Evolutionary conservation across 2,888 invertebrate genomes (phyloP), one percentile per base, ranked within the genome.

Genomic region (Gisinianus flammeolus): DNA sequence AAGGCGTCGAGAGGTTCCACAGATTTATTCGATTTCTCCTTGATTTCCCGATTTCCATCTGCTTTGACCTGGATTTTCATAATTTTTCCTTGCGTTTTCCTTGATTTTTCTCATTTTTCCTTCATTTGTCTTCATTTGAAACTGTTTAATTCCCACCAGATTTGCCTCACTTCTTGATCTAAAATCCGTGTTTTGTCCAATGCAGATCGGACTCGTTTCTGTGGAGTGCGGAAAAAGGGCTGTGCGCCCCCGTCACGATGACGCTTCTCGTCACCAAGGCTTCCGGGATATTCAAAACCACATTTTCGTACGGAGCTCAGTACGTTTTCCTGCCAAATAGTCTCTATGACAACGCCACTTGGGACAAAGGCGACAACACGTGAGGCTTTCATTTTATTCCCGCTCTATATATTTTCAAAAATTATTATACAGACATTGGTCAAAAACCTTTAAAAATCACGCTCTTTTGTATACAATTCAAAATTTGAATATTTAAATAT

Each of bases 321-420:
- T 35, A 44, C 33, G 31, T 72, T 31, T 72, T 72, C 24, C n/a
- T 19, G 2, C 19, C 22, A 12, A 72, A 22, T 72, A 28, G 44
- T n/a, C 31, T 58, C 30, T 72, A 72, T 22, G 24, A 72, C 33
- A 33, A 28, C n/a, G 31, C n/a, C 4, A 19, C 12, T 5, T 72
- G 72, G 72, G 72, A 72, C 28, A 72, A 72, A 5, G 72, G 72
- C 0, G 72, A 72, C 24, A 72, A 67, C n/a, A 67, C 67, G 44
- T 44, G 19, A 44, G 44, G 12, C 12, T 35, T 35, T 35, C 35
- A 35, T 12, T n/a, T n/a, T n/a, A n/a, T n/a, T n/a, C n/a, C n/a
- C n/a, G n/a, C n/a, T n/a, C n/a, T n/a, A n/a, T n/a, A n/a, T n/a
- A n/a, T n/a, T n/a, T 44, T 19, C 44, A 44, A 35, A 35, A 35